Evolutionary conservation across 2,888 invertebrate species (phyloP), one percentile per base, ranked within the genome.

Genomic region (Caenorhabditis wallacei): DNA sequence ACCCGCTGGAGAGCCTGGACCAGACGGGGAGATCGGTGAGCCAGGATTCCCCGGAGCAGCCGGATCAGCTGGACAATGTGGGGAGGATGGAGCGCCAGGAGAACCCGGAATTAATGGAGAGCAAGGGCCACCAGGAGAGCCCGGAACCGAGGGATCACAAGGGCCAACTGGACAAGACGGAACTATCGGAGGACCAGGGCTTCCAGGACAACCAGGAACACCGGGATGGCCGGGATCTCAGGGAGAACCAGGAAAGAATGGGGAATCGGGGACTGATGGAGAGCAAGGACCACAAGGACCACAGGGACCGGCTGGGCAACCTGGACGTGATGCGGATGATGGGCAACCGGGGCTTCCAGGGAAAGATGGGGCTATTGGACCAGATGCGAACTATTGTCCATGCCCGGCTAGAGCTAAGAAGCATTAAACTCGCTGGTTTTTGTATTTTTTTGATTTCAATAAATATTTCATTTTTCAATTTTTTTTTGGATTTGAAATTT

Each of bases 331-430:
- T 59, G 87, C 82, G 18, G 84, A 87, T 43, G 80, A 85, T 59
- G 87, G 87, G 70, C 72, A 66, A 51, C 82, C 81, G 26, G 87
- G 87, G 61, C 40, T 79, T 8, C 82, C 84, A 43, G 87, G 87
- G 84, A 81, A 83, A 64, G 74, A 83, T 54, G 87, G 87, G 66
- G 63, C 68, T 24, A 64, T 79, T n/a, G 87, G 87, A 74, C 82
- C 72, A 57, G 87, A 87, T 63, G 85, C 87, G 76, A 85, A 87
- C 78, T 87, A 87, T 74, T 87, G 87, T 53, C 87, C 87, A 70
- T 87, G 87, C 69, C 87, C 87, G 51, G 74, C 80, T n/a, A 69
- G 83, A 66, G 82, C 82, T 57, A 83, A 83, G 68, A 80, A 80
- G 66, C 83, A 83, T 54, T 83, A 68, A 68, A 35, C 43, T 48